Evolutionary conservation across 2,888 invertebrate species (phyloP).

Genomic region (Amphipoea lucens): DNA sequence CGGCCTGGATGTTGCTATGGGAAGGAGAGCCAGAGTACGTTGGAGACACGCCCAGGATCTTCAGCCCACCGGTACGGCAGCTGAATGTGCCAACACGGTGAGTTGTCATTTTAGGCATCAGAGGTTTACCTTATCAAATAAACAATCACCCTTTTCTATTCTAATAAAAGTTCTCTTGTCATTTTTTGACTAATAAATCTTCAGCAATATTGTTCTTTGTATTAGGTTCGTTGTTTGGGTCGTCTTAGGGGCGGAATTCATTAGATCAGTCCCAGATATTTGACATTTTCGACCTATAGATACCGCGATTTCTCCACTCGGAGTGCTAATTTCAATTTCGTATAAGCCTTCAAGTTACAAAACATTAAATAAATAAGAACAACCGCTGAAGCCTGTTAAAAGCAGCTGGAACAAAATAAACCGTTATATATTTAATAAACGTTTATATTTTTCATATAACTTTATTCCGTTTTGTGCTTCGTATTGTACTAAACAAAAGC

Average conservation of each 20-base stretch:
- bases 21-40: conserved; percentile 92
- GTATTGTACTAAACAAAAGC: conserved; percentile 9
- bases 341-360: neutral
- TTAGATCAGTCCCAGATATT: neutral
- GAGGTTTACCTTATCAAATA: neutral
- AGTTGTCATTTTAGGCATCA: conserved; percentile 36
- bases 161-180: no score
- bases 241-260: no score
- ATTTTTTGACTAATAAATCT: neutral
- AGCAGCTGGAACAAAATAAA: neutral
- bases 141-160: neutral
- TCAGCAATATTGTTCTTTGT: neutral
- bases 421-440: neutral
- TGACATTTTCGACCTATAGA: no score
- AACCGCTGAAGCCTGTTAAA: neutral
- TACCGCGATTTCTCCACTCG: neutral
- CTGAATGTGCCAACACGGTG: conserved; percentile 85
- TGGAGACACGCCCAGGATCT: conserved; percentile 92
- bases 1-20: conserved; percentile 94
- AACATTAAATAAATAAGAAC: neutral
- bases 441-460: neutral
- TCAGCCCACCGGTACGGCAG: conserved; percentile 93
- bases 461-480: conserved; percentile 1
- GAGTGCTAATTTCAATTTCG: neutral
- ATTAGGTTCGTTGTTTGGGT: no score